Evolutionary conservation across 2,113 vertebrate genomes (phyloP), one percentile per base, ranked within the genome.

Genomic region (Hippocampus mohnikei): DNA sequence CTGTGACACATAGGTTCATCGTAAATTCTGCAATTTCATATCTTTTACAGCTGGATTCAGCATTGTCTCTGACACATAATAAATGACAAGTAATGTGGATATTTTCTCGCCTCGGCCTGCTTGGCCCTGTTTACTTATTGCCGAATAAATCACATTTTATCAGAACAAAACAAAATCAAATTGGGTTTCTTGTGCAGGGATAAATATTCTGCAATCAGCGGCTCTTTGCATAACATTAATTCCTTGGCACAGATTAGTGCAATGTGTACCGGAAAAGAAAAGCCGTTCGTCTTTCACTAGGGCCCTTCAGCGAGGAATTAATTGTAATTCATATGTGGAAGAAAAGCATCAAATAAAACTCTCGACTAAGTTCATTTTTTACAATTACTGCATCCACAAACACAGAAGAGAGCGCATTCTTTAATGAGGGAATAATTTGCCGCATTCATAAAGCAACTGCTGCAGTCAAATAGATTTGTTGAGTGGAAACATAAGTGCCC

Each of bases 191-290:
- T 78, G 62, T 66, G 73, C 76, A 66, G 64, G 80, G 82, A 90
- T 81, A 71, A 88, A 84, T 87, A 84, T 77, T 70, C 79, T 75
- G 44, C 81, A 86, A 83, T 85, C 85, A 83, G 78, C 84, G 81
- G 78, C 81, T 81, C 78, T 84, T 84, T 84, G 84, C 75, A 76
- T 87, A 72, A 82, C 74, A 88, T 83, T 84, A 80, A 84, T 80
- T 79, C 64, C 77, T 86, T 84, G 84, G 84, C 78, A 83, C 75
- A 86, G 81, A 86, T 85, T 83, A 84, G 79, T 46, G 4, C 76
- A 75, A 67, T 76, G 70, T 84, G 82, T 73, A 72, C 69, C 69
- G 42, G 66, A 71, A 79, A 83, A 78, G 75, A 80, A 80, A 82
- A 79, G 86, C 76, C 81, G 2, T 90, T 89, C 76, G 78, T 87